Percentiles rank a stretch among this genome's conserved stretches.
phyloP scores from a whole-genome alignment of 2,888 invertebrate genomes.

The Eretmocerus hayati region DNA sequence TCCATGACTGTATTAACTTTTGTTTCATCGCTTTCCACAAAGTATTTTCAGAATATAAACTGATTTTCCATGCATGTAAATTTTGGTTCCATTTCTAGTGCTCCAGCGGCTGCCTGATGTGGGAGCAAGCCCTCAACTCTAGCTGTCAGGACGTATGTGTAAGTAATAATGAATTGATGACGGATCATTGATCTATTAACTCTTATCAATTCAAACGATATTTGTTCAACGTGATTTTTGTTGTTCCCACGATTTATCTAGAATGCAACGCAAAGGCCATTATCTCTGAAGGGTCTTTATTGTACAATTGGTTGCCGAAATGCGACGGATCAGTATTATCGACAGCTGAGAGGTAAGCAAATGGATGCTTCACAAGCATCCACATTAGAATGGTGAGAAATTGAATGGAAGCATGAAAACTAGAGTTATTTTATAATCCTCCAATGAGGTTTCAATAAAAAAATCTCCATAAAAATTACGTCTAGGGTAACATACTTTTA shows the following conservation, averaged over 20 bases:
- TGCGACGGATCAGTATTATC: constrained; percentile 68
- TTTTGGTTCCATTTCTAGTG: constrained; percentile 59
- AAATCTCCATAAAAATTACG: no score
- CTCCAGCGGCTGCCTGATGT: constrained; percentile 68
- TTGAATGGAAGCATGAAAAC: no score
- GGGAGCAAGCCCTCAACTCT: constrained; percentile 68
- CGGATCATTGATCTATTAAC: no score
- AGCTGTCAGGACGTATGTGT: constrained; percentile 78
- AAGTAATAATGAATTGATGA: constrained; percentile 50
- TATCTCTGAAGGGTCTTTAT: constrained; percentile 64
- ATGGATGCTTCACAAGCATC: no score
- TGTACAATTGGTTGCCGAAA: constrained; percentile 79
- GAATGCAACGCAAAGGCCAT: constrained; percentile 64
- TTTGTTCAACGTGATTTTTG: not conserved
- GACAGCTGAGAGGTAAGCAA: constrained; percentile 62
- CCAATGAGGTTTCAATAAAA: no score
- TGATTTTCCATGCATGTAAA: not conserved
- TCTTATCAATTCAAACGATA: not conserved
- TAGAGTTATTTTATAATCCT: no score
- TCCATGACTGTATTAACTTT: not conserved
- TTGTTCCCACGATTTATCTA: constrained; percentile 40
- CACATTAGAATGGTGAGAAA: no score
- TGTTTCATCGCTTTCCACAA: not conserved
- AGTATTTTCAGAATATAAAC: not conserved
- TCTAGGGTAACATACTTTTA: no score